Percentiles rank a stretch among this genome's conserved stretches.
These are phyloP conservation scores for Protomyctophum bolini DNA, from an alignment of 2,113 vertebrate species.

Conservation along the genomic window DNA sequence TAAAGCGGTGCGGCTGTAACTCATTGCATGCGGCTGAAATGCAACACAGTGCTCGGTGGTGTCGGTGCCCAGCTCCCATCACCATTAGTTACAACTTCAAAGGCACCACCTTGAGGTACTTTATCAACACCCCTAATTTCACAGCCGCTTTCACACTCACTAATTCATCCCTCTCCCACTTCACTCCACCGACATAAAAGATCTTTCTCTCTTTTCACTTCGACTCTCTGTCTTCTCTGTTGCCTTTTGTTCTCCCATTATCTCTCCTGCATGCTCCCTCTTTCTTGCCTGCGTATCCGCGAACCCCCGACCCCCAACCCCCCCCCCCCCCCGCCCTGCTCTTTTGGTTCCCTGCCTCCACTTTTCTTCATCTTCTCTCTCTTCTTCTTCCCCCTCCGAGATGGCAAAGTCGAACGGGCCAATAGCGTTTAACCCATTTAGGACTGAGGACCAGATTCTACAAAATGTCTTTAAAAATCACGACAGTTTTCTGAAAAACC, in stretches of 20 bases:
- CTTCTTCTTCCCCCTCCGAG: slow-evolving; percentile 37
- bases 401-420: slow-evolving; percentile 73
- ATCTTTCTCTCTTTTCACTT: slow-evolving; percentile 44
- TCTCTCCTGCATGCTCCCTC: background rate
- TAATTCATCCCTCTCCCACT: slow-evolving; percentile 63
- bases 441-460: no score
- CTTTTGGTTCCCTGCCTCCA: background rate
- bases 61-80: no score
- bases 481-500: no score
- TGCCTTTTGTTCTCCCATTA: slow-evolving; percentile 9
- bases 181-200: slow-evolving; percentile 39
- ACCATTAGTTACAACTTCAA: no score
- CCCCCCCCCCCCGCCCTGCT: background rate
- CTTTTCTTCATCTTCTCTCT: slow-evolving; percentile 11
- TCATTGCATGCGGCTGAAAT: background rate
- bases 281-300: no score
- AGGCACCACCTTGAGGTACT: slow-evolving; percentile 23
- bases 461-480: no score
- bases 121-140: slow-evolving; percentile 59
- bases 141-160: slow-evolving; percentile 56
- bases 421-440: slow-evolving; percentile 64
- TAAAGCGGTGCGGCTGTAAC: slow-evolving; percentile 21
- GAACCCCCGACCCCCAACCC: slow-evolving; percentile 12
- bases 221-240: background rate
- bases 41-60: no score